Evolutionary conservation across 2,888 invertebrate genomes (phyloP).

Genomic region (Adelphocoris suturalis): DNA sequence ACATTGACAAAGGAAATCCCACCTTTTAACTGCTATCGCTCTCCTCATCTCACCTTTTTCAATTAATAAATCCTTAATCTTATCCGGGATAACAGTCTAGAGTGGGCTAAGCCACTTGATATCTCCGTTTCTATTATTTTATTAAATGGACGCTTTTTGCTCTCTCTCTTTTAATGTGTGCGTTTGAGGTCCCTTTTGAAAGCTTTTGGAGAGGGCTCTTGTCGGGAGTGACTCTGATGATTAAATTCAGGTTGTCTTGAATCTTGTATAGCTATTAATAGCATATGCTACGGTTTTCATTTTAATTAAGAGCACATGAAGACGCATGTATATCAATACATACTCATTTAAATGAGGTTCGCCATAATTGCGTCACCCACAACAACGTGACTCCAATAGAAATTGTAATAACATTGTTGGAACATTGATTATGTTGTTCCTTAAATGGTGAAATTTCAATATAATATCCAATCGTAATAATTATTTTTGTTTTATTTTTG

Average conservation of each 20-base stretch:
- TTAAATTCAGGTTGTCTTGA: constrained; percentile 3
- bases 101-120: constrained; percentile 45
- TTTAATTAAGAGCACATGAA: background rate
- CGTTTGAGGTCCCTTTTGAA: background rate
- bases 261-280: background rate
- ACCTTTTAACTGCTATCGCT: background rate
- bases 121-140: background rate
- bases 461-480: too few species aligned
- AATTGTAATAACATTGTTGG: too few species aligned
- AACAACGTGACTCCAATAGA: too few species aligned
- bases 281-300: background rate
- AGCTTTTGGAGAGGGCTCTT: constrained; percentile 13
- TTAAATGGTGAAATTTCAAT: too few species aligned
- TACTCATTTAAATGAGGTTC: too few species aligned
- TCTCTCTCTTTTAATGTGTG: too few species aligned
- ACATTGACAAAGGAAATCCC: background rate
- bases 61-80: constrained; percentile 58
- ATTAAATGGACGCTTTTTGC: background rate
- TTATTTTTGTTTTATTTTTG: too few species aligned
- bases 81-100: constrained; percentile 35
- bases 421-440: too few species aligned
- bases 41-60: constrained; percentile 35
- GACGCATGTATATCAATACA: too few species aligned
- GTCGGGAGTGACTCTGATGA: background rate
- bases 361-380: too few species aligned